Percentiles rank a stretch among this genome's conserved stretches.
Evolutionary conservation across 2,113 vertebrate species (phyloP).

Genomic region (Sterna hirundo): DNA sequence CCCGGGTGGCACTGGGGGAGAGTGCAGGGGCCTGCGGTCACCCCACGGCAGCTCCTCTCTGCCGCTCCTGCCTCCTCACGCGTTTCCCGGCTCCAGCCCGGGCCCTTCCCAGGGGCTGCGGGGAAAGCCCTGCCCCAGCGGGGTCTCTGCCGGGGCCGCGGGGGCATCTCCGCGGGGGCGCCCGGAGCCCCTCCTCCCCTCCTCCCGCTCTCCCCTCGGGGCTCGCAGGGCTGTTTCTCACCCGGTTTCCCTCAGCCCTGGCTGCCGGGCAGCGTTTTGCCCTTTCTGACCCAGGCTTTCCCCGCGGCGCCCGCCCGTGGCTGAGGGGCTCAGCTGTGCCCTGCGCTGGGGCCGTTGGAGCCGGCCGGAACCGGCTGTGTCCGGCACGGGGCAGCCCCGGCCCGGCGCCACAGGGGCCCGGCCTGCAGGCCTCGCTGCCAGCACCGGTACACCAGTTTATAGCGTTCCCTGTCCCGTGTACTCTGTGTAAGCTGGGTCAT

Average conservation of each 20-base stretch:
- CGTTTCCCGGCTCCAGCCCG: not conserved
- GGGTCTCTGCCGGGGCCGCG: too few relatives aligned
- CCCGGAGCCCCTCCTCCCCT: not conserved
- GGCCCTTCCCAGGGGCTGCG: too few relatives aligned
- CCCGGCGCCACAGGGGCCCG: not conserved
- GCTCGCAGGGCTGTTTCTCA: not conserved
- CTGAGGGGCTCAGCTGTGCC: not conserved
- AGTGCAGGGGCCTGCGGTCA: fast-evolving
- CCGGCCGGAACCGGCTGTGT: too few relatives aligned
- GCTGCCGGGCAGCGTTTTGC: not conserved
- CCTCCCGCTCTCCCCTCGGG: not conserved
- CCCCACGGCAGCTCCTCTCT: fast-evolving
- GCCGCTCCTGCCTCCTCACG: not conserved
- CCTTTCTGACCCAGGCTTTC: not conserved
- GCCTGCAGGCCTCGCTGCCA: fast-evolving
- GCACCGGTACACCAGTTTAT: fast-evolving
- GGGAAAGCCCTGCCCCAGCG: not conserved
- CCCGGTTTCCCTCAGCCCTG: not conserved
- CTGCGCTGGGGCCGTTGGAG: too few relatives aligned
- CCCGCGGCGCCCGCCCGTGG: too few relatives aligned
- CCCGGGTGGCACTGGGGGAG: not conserved
- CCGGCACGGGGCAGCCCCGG: not conserved
- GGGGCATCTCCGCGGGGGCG: too few relatives aligned
- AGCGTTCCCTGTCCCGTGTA: not conserved
- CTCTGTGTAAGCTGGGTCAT: not conserved